Evolutionary conservation across 1,140 invertebrate species (phyloP), one percentile per base, ranked within the genome.

Genomic region (Anoplolepis gracilipes): DNA sequence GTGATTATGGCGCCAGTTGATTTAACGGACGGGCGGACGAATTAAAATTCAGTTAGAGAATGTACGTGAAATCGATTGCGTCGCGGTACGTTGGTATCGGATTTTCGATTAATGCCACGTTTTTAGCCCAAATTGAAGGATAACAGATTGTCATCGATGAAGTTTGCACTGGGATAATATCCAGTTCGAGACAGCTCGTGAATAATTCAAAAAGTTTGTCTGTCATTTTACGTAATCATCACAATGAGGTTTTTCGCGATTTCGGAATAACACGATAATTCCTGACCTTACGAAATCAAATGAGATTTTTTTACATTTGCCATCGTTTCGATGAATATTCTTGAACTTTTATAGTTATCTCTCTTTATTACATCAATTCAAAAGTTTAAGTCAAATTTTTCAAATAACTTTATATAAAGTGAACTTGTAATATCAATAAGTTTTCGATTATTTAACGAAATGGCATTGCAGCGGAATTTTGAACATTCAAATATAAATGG

Each of bases 111-210:
- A 82, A 28, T 39, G 39, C 4, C 67, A 59, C 67, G 10, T 72
- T 82, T 82, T 82, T 59, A 30, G 53, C 61, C 16, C 11, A 72
- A 61, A 82, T 82, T 61, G 55, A 73, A 33, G 53, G n/a, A 82
- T 73, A 73, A 59, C 55, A 59, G 55, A 82, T 73, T 82, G 78
- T 82, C 33, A 53, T 70, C 67, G 67, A 73, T 82, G 19, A 82
- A 82, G 28, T 73, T 59, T 42, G 11, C 53, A 25, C 5, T n/a
- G 10, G 10, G 7, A 73, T 59, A 82, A 82, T 46, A 59, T 82
- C 7, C 36, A 57, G 73, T 33, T 82, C 28, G 78, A 16, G 33
- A 57, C 49, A 30, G 16, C 25, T 61, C 25, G 19, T 82, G 67
- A 82, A 82, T 73, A 82, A 73, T 73, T 72, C 28, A 33, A 33